Conservation (phyloP, 2,113 vertebrate species). For the Lasiurus cinereus region DNA sequence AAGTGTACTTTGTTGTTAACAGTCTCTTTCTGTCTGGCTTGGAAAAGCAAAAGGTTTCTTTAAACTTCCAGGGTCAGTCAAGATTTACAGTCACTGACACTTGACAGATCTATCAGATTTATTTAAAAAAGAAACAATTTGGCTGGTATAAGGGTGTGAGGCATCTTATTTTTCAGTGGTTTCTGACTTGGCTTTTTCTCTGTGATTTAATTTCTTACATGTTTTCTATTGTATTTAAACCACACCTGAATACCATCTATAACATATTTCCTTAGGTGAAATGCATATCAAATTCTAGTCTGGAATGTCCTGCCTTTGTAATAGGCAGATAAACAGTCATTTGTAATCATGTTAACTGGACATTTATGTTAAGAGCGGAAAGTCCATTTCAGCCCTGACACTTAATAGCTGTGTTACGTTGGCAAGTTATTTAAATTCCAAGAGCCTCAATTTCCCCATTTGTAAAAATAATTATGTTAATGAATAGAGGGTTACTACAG, state of each 20-base stretch:
- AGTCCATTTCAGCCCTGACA: not conserved
- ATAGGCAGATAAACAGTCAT: slow-evolving; percentile 10
- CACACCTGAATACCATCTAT: not conserved
- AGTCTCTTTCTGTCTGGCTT: not conserved
- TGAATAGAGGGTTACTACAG: not conserved
- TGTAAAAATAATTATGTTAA: not conserved
- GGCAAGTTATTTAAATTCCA: not conserved
- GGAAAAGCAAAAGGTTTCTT: not conserved
- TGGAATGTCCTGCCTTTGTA: not conserved
- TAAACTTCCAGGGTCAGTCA: not conserved
- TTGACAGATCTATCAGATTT: not conserved
- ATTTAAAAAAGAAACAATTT: slow-evolving; percentile 9
- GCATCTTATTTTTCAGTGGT: not conserved
- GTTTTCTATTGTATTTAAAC: slow-evolving; percentile 21
- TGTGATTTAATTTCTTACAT: slow-evolving; percentile 36
- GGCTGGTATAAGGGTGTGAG: not conserved
- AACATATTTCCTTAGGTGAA: slow-evolving; percentile 23
- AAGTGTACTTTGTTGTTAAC: slow-evolving; percentile 25
- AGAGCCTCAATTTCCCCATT: not conserved
- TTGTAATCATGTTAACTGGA: slow-evolving; percentile 25
- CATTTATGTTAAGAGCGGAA: not conserved
- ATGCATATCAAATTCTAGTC: slow-evolving; percentile 24
- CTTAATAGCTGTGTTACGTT: not conserved
- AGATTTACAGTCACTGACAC: not conserved
- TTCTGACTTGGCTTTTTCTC: slow-evolving; percentile 45